Conservation (phyloP, 1,140 invertebrate species). For the Eupristina koningsbergeri region DNA sequence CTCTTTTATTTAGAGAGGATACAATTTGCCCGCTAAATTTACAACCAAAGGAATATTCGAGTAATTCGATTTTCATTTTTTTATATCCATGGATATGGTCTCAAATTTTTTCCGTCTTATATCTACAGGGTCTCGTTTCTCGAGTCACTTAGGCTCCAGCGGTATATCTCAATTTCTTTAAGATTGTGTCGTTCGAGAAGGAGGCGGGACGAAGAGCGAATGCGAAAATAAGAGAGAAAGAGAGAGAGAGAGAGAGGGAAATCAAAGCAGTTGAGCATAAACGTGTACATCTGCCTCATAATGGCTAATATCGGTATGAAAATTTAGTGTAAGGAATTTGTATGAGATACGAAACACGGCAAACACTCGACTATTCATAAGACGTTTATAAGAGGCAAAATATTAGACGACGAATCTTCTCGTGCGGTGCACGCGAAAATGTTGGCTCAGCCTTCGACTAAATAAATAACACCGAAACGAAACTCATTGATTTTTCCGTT, state of each 20-base stretch:
- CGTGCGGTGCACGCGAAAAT: not conserved
- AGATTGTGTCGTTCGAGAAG: not conserved
- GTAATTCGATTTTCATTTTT: not conserved
- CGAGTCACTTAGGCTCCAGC: not conserved
- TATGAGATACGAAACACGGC: not conserved
- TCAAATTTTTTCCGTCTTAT: not conserved
- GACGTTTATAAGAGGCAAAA: not conserved
- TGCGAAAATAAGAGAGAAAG: not conserved
- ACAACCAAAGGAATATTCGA: not conserved
- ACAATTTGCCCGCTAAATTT: not conserved
- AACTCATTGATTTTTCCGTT: not conserved
- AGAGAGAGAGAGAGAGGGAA: not conserved
- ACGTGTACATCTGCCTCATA: not conserved
- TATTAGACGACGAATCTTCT: not conserved
- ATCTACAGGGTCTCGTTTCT: not conserved
- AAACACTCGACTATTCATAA: slow-evolving; percentile 27
- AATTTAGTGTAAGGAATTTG: not conserved
- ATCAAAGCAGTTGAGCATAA: not conserved
- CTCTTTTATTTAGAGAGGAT: not conserved
- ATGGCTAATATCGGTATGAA: not conserved
- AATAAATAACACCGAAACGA: not conserved
- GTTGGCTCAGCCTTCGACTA: not conserved
- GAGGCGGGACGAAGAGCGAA: not conserved
- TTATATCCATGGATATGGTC: not conserved
- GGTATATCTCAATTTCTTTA: not conserved